Evolutionary conservation across 2,797 vertebrate genomes (phyloP).

Genomic region (Saxicola maurus): DNA sequence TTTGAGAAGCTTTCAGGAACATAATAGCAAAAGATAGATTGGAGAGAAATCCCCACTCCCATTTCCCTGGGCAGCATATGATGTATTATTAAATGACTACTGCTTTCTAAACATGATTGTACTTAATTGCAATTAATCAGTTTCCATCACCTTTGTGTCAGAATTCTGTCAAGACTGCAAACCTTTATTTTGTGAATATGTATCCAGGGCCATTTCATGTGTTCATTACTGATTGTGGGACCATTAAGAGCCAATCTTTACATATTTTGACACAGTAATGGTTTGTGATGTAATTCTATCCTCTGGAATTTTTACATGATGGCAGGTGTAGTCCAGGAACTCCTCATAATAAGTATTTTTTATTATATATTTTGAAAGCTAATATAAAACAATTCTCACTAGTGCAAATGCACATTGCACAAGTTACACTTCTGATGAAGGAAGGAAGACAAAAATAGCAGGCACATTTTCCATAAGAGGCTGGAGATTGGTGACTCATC

Average conservation of each 20-base stretch:
- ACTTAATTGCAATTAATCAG: neutral
- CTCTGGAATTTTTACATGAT: neutral
- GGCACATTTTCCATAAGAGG: neutral
- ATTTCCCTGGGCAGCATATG: neutral
- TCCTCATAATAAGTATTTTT: neutral
- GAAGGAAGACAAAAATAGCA: neutral
- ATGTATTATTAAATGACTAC: neutral
- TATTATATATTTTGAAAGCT: neutral
- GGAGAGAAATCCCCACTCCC: neutral
- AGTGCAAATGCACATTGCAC: neutral
- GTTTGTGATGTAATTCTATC: neutral
- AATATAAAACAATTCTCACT: neutral
- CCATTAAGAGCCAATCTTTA: neutral
- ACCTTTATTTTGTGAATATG: neutral
- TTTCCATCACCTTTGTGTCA: neutral
- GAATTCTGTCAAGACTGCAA: neutral
- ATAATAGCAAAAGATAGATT: neutral
- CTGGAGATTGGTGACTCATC: neutral
- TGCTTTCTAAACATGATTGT: neutral
- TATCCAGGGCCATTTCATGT: neutral
- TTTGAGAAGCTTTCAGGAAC: slow-evolving; percentile 12
- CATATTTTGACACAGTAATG: neutral
- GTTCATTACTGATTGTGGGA: neutral
- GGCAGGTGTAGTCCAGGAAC: neutral
- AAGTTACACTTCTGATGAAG: neutral